Base-by-base conservation (phyloP, 2,113 vertebrate species). In the Cyprinus carpio region DNA sequence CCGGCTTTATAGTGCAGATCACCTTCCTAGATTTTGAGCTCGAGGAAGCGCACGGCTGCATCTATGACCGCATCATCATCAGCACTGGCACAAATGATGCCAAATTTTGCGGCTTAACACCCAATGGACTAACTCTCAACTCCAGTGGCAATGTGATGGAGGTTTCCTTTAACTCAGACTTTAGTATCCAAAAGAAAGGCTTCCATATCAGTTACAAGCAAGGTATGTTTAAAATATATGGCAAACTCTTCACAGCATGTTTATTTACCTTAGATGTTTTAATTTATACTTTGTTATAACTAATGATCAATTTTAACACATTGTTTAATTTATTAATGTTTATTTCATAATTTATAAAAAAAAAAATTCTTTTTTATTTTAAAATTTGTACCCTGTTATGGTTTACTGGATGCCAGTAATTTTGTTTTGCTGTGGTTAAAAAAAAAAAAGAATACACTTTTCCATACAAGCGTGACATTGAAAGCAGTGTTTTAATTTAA, bases 151-250 rank as follows among this genome's bases (percentile, higher is more conserved):
- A 96, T 93, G 91, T 96, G 90, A 97, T 99, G 97, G 94, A 94
- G 56, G 93, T 99, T 90, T 92, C 92, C 54, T 99, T 99, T 92
- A 93, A 90, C 89, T 98, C 97, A 0, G 98, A 99, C 94, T 99
- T 99, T 92, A 99, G 97, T 87, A 95, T 99, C 87, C 97, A 97
- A 93, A 99, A 97, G 93, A 97, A 90, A 91, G 98, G 98, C 74
- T 99, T 99, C 95, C 96, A 91, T 92, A 94, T 95, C 92, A 96
- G 92, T 92, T 97, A 96, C 87, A 91, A 91, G 82, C 91, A 95
- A 94, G 96, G 96, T 97, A 96, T 93, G 96, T 95, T 91, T 90
- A 82, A n/a, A n/a, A 18, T 65, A 43, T 3, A 37, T 85, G 10
- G 43, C 40, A 13, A 75, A 75, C 7, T 75, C 6, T 72, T 25